Evolutionary conservation across 2,888 invertebrate genomes (phyloP), one percentile per base, ranked within the genome.

Genomic region (Euplexia lucipara): DNA sequence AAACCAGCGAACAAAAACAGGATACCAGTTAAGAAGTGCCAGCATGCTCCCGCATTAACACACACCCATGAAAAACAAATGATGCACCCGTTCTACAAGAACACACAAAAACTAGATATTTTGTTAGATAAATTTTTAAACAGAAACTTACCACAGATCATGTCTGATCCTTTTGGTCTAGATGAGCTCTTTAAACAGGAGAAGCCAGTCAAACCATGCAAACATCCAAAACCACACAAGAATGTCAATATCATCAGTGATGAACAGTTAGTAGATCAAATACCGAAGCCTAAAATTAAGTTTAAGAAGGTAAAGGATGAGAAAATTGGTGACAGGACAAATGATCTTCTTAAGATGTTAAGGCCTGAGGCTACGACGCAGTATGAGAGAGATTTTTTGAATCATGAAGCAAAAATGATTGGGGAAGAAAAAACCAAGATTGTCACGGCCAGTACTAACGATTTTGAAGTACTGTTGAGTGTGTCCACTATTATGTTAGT

Each of bases 71-170:
- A 92, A 48, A 86, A 86, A 35, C 80, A 90, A 53, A 49, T 90
- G 0, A 91, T 90, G 37, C 90, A 92, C 77, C 92, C 92, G 0
- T 93, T 89, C 49, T 91, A 91, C 30, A 89, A 92, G 63, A 88
- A 91, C 35, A 85, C 88, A 0, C 90, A 92, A 73, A 80, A 85
- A 37, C 47, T 92, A 1, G 92, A 92, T n/a, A 85, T 91, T 14
- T 47, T 92, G 0, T 42, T 92, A 1, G 91, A 90, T 18, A 82
- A 76, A 8, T 83, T 91, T 53, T 51, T 90, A 1, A 84, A 87
- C n/a, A 88, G 83, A 34, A 86, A 86, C 26, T 12, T 89, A 10
- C 86, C 85, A 3, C 83, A 86, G 18, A 53, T 86, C 0, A 56
- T 86, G 10, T 26, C 61, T 0, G 84, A 88, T 70, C 82, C 84